A percentile compares a stretch with the other conserved stretches of the same genome.
Conservation (phyloP, 1,140 invertebrate genomes). For the Agraylea sexmaculata region DNA sequence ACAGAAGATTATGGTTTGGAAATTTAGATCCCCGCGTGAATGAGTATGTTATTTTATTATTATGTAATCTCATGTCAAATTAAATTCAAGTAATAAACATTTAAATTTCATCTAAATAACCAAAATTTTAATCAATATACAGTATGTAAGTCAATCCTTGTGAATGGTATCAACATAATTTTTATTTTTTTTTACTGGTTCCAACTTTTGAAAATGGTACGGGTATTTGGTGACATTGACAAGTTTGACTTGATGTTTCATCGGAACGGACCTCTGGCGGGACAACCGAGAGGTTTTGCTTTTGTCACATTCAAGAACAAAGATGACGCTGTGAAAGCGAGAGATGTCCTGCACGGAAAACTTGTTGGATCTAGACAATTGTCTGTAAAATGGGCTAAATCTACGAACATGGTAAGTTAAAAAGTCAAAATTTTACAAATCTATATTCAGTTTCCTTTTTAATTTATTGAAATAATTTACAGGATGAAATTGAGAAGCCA, state of each 20-base stretch:
- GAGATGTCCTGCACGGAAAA: slow-evolving; percentile 61
- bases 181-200: slow-evolving; percentile 54
- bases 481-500: slow-evolving; percentile 61
- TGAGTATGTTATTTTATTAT: slow-evolving; percentile 63
- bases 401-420: slow-evolving; percentile 49
- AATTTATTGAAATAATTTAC: slow-evolving; percentile 22
- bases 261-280: slow-evolving; percentile 73
- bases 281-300: slow-evolving; percentile 84
- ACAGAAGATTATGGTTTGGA: slow-evolving; percentile 77
- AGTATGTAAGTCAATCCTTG: background rate
- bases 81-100: slow-evolving; percentile 11
- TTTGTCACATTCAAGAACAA: slow-evolving; percentile 74
- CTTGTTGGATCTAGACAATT: slow-evolving; percentile 61
- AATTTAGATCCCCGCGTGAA: slow-evolving; percentile 78
- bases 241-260: slow-evolving; percentile 93
- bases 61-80: slow-evolving; percentile 21
- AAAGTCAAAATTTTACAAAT: slow-evolving; percentile 5
- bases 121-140: background rate
- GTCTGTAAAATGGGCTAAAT: slow-evolving; percentile 72
- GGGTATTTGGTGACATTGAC: slow-evolving; percentile 81
- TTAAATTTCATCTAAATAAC: background rate
- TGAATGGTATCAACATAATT: background rate
- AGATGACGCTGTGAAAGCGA: slow-evolving; percentile 53
- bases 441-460: slow-evolving; percentile 2
- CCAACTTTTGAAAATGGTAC: slow-evolving; percentile 87